A percentile compares a stretch with the other conserved stretches of the same genome.
These are phyloP conservation scores for Mormoops blainvillei DNA, from an alignment of 2,113 vertebrate genomes.

Conservation along the genomic window DNA sequence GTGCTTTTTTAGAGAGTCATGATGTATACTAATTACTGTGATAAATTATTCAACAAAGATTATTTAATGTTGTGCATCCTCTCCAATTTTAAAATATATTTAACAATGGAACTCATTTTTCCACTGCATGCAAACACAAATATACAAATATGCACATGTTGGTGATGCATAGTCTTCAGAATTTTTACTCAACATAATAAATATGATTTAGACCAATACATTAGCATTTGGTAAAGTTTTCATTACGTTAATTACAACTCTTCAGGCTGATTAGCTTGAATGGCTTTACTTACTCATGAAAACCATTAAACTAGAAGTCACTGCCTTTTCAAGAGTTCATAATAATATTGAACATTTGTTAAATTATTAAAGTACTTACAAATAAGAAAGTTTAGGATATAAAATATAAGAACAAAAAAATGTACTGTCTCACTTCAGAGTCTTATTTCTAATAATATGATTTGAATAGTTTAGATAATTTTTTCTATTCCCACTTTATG, in stretches of 20 bases:
- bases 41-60: background rate
- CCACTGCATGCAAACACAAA: background rate
- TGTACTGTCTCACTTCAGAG: background rate
- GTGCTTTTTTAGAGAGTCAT: background rate
- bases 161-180: background rate
- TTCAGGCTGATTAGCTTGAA: background rate
- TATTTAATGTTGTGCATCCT: background rate
- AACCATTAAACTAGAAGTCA: background rate
- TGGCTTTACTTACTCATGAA: background rate
- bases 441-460: background rate
- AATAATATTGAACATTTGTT: background rate
- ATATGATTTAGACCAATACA: background rate
- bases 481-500: background rate
- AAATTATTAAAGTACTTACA: background rate
- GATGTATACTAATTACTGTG: background rate
- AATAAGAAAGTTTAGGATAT: background rate
- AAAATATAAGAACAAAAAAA: background rate
- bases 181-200: background rate
- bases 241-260: background rate
- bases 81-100: background rate
- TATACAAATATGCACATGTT: background rate
- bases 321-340: background rate
- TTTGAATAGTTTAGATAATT: background rate
- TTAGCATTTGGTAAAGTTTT: background rate
- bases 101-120: background rate